phyloP scores from a whole-genome alignment of 1,140 invertebrate genomes.

The Diorhabda elongata region DNA sequence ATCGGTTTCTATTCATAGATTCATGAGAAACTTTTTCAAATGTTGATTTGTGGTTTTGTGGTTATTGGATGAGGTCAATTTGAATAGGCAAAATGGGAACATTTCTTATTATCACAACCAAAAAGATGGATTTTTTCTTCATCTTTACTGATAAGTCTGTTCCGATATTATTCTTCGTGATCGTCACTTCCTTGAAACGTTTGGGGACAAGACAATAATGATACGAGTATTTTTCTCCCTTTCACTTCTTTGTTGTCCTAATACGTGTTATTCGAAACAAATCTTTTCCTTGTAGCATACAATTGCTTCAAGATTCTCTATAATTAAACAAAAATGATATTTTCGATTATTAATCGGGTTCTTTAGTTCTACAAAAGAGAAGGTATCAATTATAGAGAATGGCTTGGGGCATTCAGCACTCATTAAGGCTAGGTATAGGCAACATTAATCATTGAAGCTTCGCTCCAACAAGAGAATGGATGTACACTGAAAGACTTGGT shows the following conservation, averaged over 20 bases:
- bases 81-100: too few species aligned
- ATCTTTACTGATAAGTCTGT: too few species aligned
- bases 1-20: too few species aligned
- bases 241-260: neutral
- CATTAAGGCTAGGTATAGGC: neutral
- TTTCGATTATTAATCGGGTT: constrained; percentile 1
- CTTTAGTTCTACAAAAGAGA: neutral
- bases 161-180: too few species aligned
- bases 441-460: neutral
- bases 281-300: neutral
- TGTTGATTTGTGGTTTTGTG: too few species aligned
- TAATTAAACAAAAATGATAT: neutral
- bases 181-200: too few species aligned
- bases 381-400: neutral
- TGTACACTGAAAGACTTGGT: neutral
- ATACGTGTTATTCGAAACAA: neutral
- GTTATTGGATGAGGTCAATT: too few species aligned
- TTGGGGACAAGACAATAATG: neutral
- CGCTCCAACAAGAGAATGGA: neutral
- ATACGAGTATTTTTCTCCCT: neutral
- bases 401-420: neutral
- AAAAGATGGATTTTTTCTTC: too few species aligned
- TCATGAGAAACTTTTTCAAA: too few species aligned
- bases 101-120: too few species aligned
- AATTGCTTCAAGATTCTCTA: neutral